Evolutionary conservation across 1,140 invertebrate species (phyloP).

Genomic region (Drosophila aff.): DNA sequence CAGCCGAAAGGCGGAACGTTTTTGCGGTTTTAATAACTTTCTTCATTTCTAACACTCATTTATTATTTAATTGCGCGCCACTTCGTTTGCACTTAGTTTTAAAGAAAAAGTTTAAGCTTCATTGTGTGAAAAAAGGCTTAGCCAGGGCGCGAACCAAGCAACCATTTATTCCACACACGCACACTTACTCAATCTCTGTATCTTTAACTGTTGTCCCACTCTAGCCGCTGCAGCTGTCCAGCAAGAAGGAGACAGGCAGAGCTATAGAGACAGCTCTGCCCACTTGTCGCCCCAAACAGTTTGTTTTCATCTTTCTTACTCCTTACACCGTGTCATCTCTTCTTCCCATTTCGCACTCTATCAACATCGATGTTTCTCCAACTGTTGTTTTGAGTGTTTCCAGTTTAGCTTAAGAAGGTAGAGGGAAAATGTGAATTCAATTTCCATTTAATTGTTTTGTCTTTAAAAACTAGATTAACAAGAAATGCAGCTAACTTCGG

Average conservation of each 20-base stretch:
- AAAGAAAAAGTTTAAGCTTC: not conserved
- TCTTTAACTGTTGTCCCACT: not conserved
- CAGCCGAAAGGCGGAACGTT: not conserved
- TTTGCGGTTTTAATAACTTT: not conserved
- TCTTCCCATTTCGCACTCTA: too few relatives aligned
- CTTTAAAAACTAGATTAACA: too few relatives aligned
- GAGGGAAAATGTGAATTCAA: too few relatives aligned
- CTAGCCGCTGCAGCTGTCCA: not conserved
- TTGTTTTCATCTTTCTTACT: too few relatives aligned
- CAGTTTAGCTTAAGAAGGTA: too few relatives aligned
- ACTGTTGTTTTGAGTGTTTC: too few relatives aligned
- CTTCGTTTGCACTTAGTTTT: not conserved
- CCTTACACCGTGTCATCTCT: too few relatives aligned
- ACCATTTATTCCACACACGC: too few relatives aligned
- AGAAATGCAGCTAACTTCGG: too few relatives aligned
- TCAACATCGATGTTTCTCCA: too few relatives aligned
- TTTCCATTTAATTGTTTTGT: too few relatives aligned
- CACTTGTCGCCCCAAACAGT: not conserved
- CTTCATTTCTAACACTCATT: not conserved
- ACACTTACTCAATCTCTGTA: not conserved
- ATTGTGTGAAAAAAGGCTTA: slow-evolving; percentile 32
- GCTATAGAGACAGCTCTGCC: not conserved
- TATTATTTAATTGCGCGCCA: not conserved
- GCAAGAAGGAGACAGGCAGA: not conserved
- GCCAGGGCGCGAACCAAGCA: slow-evolving; percentile 42